Base-by-base conservation (phyloP, 1,140 invertebrate genomes). In the Papilio glaucus region DNA sequence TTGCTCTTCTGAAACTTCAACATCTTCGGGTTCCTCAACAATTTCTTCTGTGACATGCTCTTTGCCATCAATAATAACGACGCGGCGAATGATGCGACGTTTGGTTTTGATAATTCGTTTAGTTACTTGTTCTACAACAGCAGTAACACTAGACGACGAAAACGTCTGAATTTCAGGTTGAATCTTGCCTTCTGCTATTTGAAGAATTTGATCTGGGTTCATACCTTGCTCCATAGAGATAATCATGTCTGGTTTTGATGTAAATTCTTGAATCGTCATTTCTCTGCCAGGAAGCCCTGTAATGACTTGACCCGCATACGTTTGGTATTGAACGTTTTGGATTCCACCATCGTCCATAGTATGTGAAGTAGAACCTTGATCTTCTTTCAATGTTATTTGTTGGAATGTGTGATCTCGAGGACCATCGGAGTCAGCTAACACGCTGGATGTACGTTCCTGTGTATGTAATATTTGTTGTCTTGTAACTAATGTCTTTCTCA, bases 11-110 rank as follows among this genome's bases (percentile, higher is more conserved):
- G 94, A 95, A 4, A 97, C 94, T 91, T 97, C 96, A 33, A 97
- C 90, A 89, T 97, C 96, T 82, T 97, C 96, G 21, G 97, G 96
- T 91, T 98, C 96, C 88, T 98, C 96, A 72, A 97, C 93, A 4
- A 97, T 92, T 92, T 98, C 97, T 90, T 98, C 97, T 9, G 95
- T 96, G 0, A 97, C 95, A 78, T 96, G 95, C 88, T 97, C 96
- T 91, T 97, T 96, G 0, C 97, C 97, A 87, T 98, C 96, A 70
- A 97, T 95, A 8, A 97, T 96, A 0, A 96, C 95, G 4, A 97
- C 94, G 80, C 95, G 95, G 65, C 96, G 93, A 45, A 97, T 96
- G 57, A 96, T 96, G 80, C 95, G 95, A 61, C 95, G 94, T 61
- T 95, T 96, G 85, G 95, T 97, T 77, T 96, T 94, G 57, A 97